Evolutionary conservation across 2,113 vertebrate species (phyloP).

Genomic region (Amphiprion ocellaris): DNA sequence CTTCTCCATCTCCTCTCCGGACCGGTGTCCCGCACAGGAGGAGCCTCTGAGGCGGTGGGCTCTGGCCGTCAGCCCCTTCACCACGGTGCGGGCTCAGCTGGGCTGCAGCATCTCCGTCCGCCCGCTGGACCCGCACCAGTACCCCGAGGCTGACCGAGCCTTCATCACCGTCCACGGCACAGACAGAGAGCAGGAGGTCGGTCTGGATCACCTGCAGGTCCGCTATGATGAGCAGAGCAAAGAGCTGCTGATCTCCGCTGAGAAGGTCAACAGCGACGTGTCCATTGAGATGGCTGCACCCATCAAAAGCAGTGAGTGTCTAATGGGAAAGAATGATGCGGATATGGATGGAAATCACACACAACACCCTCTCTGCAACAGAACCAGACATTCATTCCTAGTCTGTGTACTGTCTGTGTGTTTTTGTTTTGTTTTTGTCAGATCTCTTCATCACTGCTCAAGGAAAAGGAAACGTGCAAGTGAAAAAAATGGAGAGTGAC

Average conservation of each 20-base stretch:
- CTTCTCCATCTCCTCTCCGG: constrained; percentile 50
- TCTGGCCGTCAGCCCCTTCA: constrained; percentile 87
- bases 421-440: constrained; percentile 60
- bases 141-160: constrained; percentile 85
- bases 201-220: constrained; percentile 80
- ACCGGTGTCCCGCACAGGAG: neutral
- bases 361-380: neutral
- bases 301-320: constrained; percentile 88
- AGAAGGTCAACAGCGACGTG: constrained; percentile 74
- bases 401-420: neutral
- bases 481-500: constrained; percentile 92
- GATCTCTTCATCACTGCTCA: constrained; percentile 91
- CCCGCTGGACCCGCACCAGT: constrained; percentile 86
- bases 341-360: too few relatives aligned
- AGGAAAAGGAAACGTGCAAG: constrained; percentile 87
- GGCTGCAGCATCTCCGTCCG: constrained; percentile 87
- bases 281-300: constrained; percentile 88
- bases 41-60: constrained; percentile 83
- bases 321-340: neutral
- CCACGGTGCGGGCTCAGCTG: constrained; percentile 83
- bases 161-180: constrained; percentile 82
- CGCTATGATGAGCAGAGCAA: constrained; percentile 84
- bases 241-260: constrained; percentile 83
- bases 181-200: constrained; percentile 36
- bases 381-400: neutral